Evolutionary conservation across 2,113 vertebrate genomes (phyloP).

Genomic region (Indri indri): DNA sequence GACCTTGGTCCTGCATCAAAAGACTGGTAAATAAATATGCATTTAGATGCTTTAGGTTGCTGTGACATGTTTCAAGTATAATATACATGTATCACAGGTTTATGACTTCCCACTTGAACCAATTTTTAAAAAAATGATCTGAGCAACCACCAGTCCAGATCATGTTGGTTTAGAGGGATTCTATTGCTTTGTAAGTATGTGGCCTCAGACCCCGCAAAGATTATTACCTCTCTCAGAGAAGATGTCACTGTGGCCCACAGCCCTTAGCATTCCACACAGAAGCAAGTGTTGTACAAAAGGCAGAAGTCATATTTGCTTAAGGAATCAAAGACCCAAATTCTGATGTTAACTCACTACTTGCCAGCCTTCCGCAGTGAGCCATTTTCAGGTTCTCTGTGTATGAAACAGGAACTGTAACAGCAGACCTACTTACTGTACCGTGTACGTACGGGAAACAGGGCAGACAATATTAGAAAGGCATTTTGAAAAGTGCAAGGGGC

Average conservation of each 20-base stretch:
- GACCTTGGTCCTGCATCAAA: conserved; percentile 17
- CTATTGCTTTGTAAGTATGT: not conserved
- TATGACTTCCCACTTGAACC: not conserved
- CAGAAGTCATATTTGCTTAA: not conserved
- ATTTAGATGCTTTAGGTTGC: not conserved
- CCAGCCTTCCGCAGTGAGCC: not conserved
- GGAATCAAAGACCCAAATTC: conserved; percentile 32
- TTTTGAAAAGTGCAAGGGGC: not conserved
- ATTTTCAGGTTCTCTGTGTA: not conserved
- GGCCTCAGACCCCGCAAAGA: not conserved
- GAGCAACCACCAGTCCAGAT: not conserved
- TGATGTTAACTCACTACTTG: not conserved
- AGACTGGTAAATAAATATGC: conserved; percentile 9
- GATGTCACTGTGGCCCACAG: not conserved
- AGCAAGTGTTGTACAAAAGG: not conserved
- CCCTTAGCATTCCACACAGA: not conserved
- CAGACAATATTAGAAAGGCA: not conserved
- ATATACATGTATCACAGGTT: not conserved
- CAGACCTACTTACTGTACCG: not conserved
- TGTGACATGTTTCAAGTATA: not conserved
- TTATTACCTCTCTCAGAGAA: not conserved
- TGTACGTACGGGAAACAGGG: not conserved
- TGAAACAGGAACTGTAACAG: not conserved
- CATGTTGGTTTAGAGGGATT: not conserved
- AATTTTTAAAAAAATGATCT: conserved; percentile 25